A percentile compares a stretch with the other conserved stretches of the same genome.
These are phyloP conservation scores for Rousettus leschenaultii DNA, from an alignment of 2,113 vertebrate species.

Conservation along the genomic window DNA sequence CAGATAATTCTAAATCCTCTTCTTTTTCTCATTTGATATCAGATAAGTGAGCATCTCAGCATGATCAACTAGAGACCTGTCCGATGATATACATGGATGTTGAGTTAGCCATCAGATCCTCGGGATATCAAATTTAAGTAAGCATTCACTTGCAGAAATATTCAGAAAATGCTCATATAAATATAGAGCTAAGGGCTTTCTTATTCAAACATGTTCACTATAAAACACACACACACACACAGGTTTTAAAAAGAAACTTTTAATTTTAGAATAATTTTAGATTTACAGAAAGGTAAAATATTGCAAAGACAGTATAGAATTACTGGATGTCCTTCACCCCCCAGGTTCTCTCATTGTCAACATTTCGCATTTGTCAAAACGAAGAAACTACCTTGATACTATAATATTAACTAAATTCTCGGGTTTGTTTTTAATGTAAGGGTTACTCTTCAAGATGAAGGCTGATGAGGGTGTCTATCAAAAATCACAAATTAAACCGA, in stretches of 20 bases:
- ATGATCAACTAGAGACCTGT: constrained; percentile 94
- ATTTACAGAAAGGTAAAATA: background rate
- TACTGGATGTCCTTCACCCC: background rate
- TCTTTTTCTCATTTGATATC: constrained; percentile 95
- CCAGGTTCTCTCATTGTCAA: background rate
- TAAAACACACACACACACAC: background rate
- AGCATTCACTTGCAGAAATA: constrained; percentile 58
- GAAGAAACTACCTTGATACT: background rate
- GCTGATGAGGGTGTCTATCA: background rate
- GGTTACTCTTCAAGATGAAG: background rate
- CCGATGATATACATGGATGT: constrained; percentile 87
- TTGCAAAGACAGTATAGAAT: background rate
- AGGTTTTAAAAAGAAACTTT: background rate
- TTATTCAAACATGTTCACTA: constrained; percentile 48
- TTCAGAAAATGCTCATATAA: constrained; percentile 59
- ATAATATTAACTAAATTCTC: background rate
- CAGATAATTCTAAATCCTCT: constrained; percentile 97
- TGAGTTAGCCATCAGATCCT: constrained; percentile 85
- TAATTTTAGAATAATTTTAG: background rate
- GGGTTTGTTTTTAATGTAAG: background rate
- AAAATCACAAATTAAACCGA: background rate
- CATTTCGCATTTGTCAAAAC: background rate
- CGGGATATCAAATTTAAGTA: constrained; percentile 79
- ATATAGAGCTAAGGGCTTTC: constrained; percentile 48
- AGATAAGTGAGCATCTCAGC: constrained; percentile 91